Conservation (phyloP, 1,140 invertebrate genomes). For the Papilio aristodemus region DNA sequence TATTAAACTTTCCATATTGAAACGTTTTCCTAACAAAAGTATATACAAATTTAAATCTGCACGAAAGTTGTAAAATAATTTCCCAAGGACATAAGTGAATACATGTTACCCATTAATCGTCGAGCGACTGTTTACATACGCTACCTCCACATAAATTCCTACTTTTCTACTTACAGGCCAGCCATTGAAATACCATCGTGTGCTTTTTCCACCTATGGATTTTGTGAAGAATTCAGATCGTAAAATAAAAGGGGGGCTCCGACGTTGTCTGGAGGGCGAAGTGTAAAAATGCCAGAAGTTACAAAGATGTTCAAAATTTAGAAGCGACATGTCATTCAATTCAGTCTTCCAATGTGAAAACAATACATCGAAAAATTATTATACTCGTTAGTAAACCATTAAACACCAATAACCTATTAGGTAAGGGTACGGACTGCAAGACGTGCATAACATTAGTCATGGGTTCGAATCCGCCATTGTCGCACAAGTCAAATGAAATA, state of each 20-base stretch:
- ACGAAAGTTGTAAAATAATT: background rate
- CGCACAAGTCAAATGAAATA: too few species aligned
- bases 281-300: slow-evolving; percentile 44
- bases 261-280: slow-evolving; percentile 44
- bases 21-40: too few species aligned
- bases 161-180: slow-evolving; percentile 42
- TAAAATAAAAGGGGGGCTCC: slow-evolving; percentile 70
- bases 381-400: too few species aligned
- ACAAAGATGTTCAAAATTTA: slow-evolving; percentile 23
- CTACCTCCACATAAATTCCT: slow-evolving; percentile 52
- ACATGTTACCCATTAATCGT: slow-evolving; percentile 53
- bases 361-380: too few species aligned
- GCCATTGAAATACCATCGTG: slow-evolving; percentile 54
- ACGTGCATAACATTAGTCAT: too few species aligned
- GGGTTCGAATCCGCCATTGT: too few species aligned
- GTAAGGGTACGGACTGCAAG: too few species aligned
- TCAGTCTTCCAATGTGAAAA: background rate
- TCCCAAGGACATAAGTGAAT: background rate
- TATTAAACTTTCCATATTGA: too few species aligned
- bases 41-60: too few species aligned
- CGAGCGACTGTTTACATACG: slow-evolving; percentile 44
- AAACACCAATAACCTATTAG: too few species aligned
- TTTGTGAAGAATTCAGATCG: slow-evolving; percentile 75
- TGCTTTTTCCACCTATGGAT: slow-evolving; percentile 69
- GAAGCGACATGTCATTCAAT: background rate